These are phyloP conservation scores for Odontophorus gujanensis DNA, from an alignment of 2,113 vertebrate genomes.

Conservation along the genomic window DNA sequence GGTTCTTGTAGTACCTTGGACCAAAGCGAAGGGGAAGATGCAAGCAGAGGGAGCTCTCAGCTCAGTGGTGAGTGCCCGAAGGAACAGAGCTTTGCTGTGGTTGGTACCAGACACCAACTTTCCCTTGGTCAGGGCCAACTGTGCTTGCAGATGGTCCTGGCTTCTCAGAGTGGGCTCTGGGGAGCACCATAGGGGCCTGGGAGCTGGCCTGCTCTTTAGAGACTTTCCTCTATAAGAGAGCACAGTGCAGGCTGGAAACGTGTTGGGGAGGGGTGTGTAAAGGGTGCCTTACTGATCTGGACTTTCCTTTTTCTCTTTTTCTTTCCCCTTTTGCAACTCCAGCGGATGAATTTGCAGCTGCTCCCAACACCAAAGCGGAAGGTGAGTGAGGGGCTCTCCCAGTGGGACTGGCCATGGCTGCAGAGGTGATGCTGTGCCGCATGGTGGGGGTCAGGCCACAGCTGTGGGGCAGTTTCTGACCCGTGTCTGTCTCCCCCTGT, in stretches of 20 bases:
- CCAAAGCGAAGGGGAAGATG: conserved; percentile 58
- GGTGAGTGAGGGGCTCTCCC: conserved; percentile 19
- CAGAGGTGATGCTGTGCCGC: no score
- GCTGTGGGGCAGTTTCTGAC: background rate
- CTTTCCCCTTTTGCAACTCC: background rate
- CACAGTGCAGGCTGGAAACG: background rate
- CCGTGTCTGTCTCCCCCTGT: background rate
- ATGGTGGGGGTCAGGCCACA: background rate
- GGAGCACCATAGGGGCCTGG: background rate
- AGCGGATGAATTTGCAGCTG: background rate
- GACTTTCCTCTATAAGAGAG: background rate
- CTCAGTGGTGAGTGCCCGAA: conserved; percentile 48
- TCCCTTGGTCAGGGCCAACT: background rate
- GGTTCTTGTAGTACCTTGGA: conserved; percentile 40
- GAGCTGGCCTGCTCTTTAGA: background rate
- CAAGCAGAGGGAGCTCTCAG: conserved; percentile 42
- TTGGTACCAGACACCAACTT: background rate
- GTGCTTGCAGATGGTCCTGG: fast-evolving
- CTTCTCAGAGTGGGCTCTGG: background rate
- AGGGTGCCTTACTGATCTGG: background rate
- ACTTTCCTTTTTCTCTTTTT: background rate
- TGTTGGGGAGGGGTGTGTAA: background rate
- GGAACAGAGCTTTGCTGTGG: background rate
- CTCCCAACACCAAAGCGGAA: conserved; percentile 70
- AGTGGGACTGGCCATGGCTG: background rate